A percentile compares a stretch with the other conserved stretches of the same genome.
These are phyloP conservation scores for Pterocles gutturalis DNA, from an alignment of 2,113 vertebrate species.

Conservation along the genomic window DNA sequence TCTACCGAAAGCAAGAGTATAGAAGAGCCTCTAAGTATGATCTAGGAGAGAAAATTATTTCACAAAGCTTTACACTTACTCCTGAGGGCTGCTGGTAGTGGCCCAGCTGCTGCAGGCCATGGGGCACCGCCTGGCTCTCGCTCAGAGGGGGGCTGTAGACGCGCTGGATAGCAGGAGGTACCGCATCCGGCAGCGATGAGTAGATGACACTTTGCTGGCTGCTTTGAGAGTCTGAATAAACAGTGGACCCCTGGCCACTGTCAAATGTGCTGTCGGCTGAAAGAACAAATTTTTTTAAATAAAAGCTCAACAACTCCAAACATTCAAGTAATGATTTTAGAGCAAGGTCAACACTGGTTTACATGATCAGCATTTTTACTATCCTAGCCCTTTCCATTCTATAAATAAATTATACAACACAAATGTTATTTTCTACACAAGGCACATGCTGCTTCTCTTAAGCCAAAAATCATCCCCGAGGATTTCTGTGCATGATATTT, in stretches of 20 bases:
- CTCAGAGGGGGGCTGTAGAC: conserved; percentile 83
- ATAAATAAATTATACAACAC: conserved; percentile 39
- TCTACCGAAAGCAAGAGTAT: not conserved
- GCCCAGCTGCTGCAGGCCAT: conserved; percentile 74
- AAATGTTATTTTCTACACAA: not conserved
- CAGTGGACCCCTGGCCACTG: conserved; percentile 83
- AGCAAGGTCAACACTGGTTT: not conserved
- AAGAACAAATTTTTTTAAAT: not conserved
- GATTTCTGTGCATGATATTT: not conserved
- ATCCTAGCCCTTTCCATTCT: not conserved
- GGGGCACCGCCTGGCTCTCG: conserved; percentile 77
- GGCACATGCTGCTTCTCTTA: not conserved
- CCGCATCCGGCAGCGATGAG: conserved; percentile 82
- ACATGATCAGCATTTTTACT: not conserved
- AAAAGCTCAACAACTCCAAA: not conserved
- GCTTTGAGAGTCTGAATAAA: conserved; percentile 86
- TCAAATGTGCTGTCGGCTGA: conserved; percentile 90
- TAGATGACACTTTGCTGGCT: conserved; percentile 89
- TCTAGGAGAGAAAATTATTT: fast-evolving
- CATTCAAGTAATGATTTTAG: not conserved
- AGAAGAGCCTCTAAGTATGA: fast-evolving
- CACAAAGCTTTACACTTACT: conserved; percentile 75
- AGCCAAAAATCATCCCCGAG: not conserved
- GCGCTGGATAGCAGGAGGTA: conserved; percentile 74
- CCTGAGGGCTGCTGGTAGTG: conserved; percentile 83